A percentile compares a stretch with the other conserved stretches of the same genome.
These are phyloP conservation scores for Drosophila auraria DNA, from an alignment of 1,140 invertebrate genomes.

Conservation along the genomic window DNA sequence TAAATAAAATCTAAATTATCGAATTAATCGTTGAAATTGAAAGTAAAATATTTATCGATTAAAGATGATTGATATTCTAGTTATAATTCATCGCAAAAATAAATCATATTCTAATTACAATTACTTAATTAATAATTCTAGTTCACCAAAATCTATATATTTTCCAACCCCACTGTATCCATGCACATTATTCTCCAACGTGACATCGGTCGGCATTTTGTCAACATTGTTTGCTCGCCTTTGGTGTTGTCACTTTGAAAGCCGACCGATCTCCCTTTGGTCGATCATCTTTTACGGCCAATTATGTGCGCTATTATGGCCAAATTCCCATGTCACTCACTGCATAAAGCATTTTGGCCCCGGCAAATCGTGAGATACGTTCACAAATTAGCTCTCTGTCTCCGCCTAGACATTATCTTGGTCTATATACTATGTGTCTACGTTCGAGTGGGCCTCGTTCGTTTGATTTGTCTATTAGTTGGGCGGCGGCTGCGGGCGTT, in stretches of 20 bases:
- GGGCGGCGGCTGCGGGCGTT: constrained; percentile 5
- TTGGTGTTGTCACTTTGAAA: constrained; percentile 68
- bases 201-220: constrained; percentile 63
- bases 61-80: background rate
- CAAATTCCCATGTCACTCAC: constrained; percentile 82
- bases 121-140: too few species aligned
- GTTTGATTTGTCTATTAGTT: constrained; percentile 74
- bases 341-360: constrained; percentile 63
- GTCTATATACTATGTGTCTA: constrained; percentile 13
- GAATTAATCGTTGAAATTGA: background rate
- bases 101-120: background rate
- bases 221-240: constrained; percentile 58
- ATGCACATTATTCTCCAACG: constrained; percentile 42
- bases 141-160: background rate
- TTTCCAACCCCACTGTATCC: constrained; percentile 9
- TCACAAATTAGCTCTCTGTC: constrained; percentile 78
- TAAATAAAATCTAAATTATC: background rate
- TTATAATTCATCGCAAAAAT: background rate
- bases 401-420: constrained; percentile 45
- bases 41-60: background rate
- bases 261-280: constrained; percentile 46
- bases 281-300: constrained; percentile 63
- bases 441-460: constrained; percentile 24
- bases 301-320: constrained; percentile 79
- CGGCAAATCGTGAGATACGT: constrained; percentile 71